A percentile compares a stretch with the other conserved stretches of the same genome.
phyloP scores from a whole-genome alignment of 1,140 invertebrate species.

The Tribolium madens region DNA sequence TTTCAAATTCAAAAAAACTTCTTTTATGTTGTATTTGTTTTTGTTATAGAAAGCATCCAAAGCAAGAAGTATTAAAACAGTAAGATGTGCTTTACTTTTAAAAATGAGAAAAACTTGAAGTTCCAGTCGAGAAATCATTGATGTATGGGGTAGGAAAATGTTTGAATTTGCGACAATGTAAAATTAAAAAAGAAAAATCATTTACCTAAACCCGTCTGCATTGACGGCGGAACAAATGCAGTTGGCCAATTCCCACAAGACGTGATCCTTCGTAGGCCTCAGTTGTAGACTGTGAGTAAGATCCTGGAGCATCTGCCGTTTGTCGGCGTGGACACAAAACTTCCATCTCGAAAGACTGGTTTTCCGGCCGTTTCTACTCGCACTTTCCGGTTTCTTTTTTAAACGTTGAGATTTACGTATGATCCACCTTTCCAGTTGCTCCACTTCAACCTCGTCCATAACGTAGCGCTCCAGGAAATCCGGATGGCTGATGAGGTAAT shows the following conservation, averaged over 20 bases:
- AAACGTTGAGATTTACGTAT: conserved; percentile 69
- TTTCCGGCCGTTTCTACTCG: conserved; percentile 62
- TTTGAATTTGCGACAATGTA: neutral
- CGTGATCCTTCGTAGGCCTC: conserved; percentile 69
- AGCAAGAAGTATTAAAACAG: no score
- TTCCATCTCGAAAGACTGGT: conserved; percentile 71
- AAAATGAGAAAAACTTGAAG: no score
- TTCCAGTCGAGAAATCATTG: no score
- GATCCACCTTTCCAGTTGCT: conserved; percentile 72
- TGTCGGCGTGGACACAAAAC: conserved; percentile 75
- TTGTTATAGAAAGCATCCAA: no score
- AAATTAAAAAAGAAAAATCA: conserved; percentile 4
- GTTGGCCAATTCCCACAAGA: conserved; percentile 72
- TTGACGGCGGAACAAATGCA: conserved; percentile 73
- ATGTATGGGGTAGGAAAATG: no score
- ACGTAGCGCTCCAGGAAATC: conserved; percentile 72
- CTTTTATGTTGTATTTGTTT: no score
- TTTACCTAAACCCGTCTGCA: conserved; percentile 70
- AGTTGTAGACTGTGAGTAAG: conserved; percentile 70
- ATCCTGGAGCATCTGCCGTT: conserved; percentile 73
- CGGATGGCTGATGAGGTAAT: conserved; percentile 69
- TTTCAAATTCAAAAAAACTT: no score
- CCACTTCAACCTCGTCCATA: conserved; percentile 70
- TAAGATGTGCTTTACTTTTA: no score
- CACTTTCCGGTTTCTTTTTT: conserved; percentile 63